These are phyloP conservation scores for Drosophila bifasciata DNA, from an alignment of 1,140 invertebrate genomes.

Conservation along the genomic window DNA sequence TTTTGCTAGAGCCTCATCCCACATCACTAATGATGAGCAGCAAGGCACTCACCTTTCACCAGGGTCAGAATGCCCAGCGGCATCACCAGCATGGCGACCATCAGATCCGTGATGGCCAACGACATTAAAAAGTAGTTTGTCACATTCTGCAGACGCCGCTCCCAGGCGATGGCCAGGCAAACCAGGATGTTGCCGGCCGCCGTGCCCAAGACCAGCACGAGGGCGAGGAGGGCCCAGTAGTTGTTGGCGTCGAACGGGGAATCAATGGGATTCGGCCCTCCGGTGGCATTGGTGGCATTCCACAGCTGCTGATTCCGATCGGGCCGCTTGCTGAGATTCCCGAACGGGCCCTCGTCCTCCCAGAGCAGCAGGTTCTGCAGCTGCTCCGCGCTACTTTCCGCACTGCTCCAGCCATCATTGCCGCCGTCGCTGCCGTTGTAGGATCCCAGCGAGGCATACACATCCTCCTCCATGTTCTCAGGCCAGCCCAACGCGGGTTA, in stretches of 20 bases:
- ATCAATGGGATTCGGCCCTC: constrained; percentile 7
- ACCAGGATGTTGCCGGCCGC: constrained; percentile 97
- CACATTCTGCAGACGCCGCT: constrained; percentile 95
- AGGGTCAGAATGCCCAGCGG: constrained; percentile 93
- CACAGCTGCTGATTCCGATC: constrained; percentile 38
- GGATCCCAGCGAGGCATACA: constrained; percentile 65
- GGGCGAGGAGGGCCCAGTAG: constrained; percentile 90
- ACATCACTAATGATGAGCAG: constrained; percentile 2
- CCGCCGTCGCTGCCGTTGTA: constrained; percentile 54
- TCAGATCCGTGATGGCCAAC: constrained; percentile 96
- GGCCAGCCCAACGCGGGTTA: constrained; percentile 26
- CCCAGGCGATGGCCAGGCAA: constrained; percentile 95
- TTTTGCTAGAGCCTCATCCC: not conserved
- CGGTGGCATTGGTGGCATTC: constrained; percentile 50
- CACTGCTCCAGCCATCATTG: constrained; percentile 49
- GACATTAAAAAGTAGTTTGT: constrained; percentile 99
- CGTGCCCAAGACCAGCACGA: constrained; percentile 93
- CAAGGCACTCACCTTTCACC: constrained; percentile 88
- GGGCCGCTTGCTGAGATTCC: constrained; percentile 32
- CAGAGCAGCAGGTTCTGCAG: constrained; percentile 44
- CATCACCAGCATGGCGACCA: constrained; percentile 96
- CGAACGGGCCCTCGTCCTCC: constrained; percentile 28
- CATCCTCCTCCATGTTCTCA: constrained; percentile 72
- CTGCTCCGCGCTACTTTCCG: constrained; percentile 53
- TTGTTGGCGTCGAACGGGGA: constrained; percentile 85